Percentiles rank a stretch among this genome's conserved stretches.
Conservation (phyloP, 2,113 vertebrate genomes). For the Daphoenositta chrysoptera region DNA sequence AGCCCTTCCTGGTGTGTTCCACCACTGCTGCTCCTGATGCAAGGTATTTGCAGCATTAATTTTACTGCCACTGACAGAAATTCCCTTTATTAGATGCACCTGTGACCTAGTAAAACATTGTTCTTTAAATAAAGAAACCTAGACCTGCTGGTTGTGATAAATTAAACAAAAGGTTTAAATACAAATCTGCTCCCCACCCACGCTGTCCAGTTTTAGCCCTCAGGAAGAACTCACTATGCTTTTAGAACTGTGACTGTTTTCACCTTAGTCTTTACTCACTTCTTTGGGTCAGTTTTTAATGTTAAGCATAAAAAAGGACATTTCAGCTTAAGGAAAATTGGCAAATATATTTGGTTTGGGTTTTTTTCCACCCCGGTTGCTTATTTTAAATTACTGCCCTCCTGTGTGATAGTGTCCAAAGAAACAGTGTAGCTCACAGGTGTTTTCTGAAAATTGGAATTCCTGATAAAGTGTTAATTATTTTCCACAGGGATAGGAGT, state of each 20-base stretch:
- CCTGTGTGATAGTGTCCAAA: constrained; percentile 36
- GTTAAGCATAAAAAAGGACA: not conserved
- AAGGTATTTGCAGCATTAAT: not conserved
- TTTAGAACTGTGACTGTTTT: not conserved
- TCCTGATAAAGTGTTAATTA: constrained; percentile 58
- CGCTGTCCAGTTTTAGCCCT: not conserved
- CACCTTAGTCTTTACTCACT: not conserved
- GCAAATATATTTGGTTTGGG: constrained; percentile 4
- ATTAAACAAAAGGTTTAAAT: not conserved
- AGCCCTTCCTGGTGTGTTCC: not conserved
- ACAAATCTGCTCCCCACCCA: not conserved
- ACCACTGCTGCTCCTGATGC: not conserved
- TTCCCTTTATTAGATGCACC: not conserved
- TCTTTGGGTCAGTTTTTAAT: not conserved
- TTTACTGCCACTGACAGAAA: not conserved
- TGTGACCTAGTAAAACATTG: not conserved
- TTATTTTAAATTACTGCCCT: constrained; percentile 59
- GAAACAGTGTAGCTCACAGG: constrained; percentile 25
- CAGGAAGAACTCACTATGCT: not conserved
- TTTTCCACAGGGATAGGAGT: constrained; percentile 60
- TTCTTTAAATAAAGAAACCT: not conserved
- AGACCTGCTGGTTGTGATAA: not conserved
- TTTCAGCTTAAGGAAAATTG: not conserved
- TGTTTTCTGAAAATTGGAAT: constrained; percentile 62
- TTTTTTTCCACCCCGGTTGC: not conserved